Percentiles rank a stretch among this genome's conserved stretches.
Conservation (phyloP, 1,140 invertebrate species). For the Agraylea sexmaculata region DNA sequence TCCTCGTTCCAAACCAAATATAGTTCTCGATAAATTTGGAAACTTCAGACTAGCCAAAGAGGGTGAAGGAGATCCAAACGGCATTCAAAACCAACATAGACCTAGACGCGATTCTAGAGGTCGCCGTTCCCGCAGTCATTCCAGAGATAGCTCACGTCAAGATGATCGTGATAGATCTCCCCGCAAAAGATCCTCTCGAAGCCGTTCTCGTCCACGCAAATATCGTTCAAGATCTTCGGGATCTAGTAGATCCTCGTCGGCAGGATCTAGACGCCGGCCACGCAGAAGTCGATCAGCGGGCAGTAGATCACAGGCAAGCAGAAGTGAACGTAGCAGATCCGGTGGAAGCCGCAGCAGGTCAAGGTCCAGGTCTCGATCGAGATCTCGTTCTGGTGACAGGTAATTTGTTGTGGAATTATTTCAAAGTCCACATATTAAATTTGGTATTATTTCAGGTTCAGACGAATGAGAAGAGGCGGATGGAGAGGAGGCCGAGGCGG, state of each 20-base stretch:
- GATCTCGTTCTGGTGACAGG: slow-evolving; percentile 51
- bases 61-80: slow-evolving; percentile 34
- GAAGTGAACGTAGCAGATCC: slow-evolving; percentile 49
- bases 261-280: slow-evolving; percentile 38
- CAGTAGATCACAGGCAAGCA: slow-evolving; percentile 40
- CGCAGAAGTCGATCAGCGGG: slow-evolving; percentile 37
- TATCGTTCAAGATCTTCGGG: slow-evolving; percentile 40
- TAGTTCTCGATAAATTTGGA: slow-evolving; percentile 55
- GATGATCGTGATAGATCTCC: slow-evolving; percentile 32
- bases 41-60: slow-evolving; percentile 46
- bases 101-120: slow-evolving; percentile 34
- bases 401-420: slow-evolving; percentile 11
- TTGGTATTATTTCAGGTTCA: slow-evolving; percentile 21
- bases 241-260: slow-evolving; percentile 36
- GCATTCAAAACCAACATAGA: slow-evolving; percentile 36
- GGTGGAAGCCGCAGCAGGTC: slow-evolving; percentile 47
- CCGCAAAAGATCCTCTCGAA: slow-evolving; percentile 36
- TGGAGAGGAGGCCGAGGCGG: slow-evolving; percentile 44
- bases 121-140: slow-evolving; percentile 35
- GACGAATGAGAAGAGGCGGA: slow-evolving; percentile 33
- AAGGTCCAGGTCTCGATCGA: slow-evolving; percentile 46
- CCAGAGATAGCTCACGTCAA: slow-evolving; percentile 42
- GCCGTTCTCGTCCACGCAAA: slow-evolving; percentile 40
- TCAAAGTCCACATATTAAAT: slow-evolving; percentile 1
- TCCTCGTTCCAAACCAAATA: slow-evolving; percentile 31